Evolutionary conservation across 2,113 vertebrate species (phyloP).

Genomic region (Tragelaphus imberbis): DNA sequence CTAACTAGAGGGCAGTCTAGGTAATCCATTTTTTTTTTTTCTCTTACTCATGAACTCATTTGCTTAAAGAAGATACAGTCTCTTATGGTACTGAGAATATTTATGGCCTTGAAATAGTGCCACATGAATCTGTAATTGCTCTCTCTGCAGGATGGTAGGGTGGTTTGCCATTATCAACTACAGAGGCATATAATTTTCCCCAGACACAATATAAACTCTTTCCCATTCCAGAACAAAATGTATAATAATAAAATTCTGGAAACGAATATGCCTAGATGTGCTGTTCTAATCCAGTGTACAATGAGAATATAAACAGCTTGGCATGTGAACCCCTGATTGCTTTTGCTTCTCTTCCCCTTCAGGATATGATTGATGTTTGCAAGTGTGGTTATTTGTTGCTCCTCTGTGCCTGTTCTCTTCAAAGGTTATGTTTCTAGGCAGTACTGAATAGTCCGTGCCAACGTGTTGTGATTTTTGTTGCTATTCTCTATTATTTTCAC

Average conservation of each 20-base stretch:
- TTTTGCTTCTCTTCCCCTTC: background rate
- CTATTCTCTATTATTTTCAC: background rate
- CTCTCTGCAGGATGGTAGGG: background rate
- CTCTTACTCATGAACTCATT: background rate
- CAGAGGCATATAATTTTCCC: background rate
- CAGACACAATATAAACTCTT: background rate
- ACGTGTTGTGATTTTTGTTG: background rate
- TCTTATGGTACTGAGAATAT: background rate
- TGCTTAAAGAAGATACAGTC: background rate
- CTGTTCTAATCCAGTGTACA: background rate
- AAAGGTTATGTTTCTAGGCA: background rate
- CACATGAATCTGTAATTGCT: background rate
- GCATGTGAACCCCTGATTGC: background rate
- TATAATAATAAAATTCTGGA: background rate
- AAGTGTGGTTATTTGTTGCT: background rate
- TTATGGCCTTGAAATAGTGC: background rate
- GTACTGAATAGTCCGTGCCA: background rate
- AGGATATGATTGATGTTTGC: background rate
- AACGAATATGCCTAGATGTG: background rate
- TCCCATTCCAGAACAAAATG: background rate
- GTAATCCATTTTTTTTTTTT: background rate
- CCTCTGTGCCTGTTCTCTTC: background rate
- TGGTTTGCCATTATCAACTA: background rate
- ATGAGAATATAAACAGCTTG: background rate
- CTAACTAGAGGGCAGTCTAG: background rate